Base-by-base conservation (phyloP, 2,113 vertebrate species). In the Crotalus horridus region DNA sequence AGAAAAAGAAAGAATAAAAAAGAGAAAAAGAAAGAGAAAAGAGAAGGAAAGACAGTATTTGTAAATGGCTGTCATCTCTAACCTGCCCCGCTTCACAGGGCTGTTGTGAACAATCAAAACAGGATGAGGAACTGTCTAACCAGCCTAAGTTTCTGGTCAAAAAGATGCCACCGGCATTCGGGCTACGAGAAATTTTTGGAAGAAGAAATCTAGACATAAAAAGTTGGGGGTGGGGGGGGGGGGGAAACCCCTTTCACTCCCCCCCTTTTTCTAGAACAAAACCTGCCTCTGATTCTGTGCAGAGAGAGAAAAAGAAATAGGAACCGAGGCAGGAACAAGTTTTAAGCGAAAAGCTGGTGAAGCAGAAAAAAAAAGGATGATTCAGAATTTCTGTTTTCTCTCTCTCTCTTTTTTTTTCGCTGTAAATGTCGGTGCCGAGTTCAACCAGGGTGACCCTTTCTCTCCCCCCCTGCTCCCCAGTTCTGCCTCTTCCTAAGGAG, bases 161-260 rank as follows among this genome's bases (percentile, higher is more conserved):
- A 6, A 39, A 74, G 69, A 1, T n/a, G 4, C 29, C 1, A 29
- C 4, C 13, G 61, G 4, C 5, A 6, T 74, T 7, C 2, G 6
- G 15, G 15, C 15, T 20, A 6, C 6, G 6, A 5, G 69, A 74
- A 74, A 74, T 6, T 74, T 74, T 74, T 0, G n/a, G 17, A 74
- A 74, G n/a, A 39, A 1, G 1, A 74, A 39, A 39, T 39, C 29
- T 0, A 88, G 10, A 88, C 11, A 26, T 0, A 4, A n/a, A 51
- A 24, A 29, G 26, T 48, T 87, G 43, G 4, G 48, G 8, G n/a
- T 85, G 15, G 21, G 33, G 1, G 39, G 20, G n/a, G 20, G 10
- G 6, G n/a, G 6, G 2, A 7, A 15, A 15, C 24, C 10, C 10
- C 3, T 11, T 21, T 0, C 9, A 9, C 10, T 10, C 10, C 56